phyloP scores from a whole-genome alignment of 2,797 vertebrate genomes.

The Enteromius mattozi region DNA sequence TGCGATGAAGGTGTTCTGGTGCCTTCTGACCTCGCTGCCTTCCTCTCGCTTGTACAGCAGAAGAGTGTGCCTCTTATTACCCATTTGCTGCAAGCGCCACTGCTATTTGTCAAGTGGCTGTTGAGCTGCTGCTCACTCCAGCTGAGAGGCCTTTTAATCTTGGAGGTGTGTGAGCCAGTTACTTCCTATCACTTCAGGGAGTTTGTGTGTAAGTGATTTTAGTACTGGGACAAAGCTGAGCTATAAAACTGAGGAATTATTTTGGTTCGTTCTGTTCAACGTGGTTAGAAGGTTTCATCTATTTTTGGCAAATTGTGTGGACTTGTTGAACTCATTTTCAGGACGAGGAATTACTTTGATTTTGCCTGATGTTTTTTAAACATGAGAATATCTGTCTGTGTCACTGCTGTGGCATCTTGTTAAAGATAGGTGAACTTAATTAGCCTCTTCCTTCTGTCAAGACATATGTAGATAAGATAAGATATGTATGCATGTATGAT shows the following conservation, averaged over 20 bases:
- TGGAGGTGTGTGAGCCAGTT: conserved; percentile 44
- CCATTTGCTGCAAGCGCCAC: conserved; percentile 26
- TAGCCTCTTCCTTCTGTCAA: background rate
- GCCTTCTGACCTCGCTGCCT: conserved; percentile 23
- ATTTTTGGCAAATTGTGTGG: background rate
- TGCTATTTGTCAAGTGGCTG: conserved; percentile 57
- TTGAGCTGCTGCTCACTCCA: conserved; percentile 50
- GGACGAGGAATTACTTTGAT: background rate
- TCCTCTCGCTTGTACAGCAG: conserved; percentile 1
- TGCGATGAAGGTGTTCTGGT: background rate
- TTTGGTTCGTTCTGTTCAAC: background rate
- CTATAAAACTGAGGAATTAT: conserved; percentile 4
- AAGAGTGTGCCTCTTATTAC: conserved; percentile 39
- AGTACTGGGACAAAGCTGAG: background rate
- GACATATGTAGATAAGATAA: no score
- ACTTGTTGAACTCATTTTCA: background rate
- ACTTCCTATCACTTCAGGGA: conserved; percentile 22
- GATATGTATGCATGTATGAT: no score
- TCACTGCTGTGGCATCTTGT: background rate
- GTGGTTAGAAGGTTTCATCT: background rate
- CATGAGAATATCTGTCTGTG: background rate
- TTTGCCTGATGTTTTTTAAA: background rate
- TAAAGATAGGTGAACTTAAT: background rate
- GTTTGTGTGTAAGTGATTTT: conserved; percentile 12
- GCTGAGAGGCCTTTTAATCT: conserved; percentile 51